Base-by-base conservation (phyloP, 2,797 vertebrate species). In the Odontamblyopus rebecca region DNA sequence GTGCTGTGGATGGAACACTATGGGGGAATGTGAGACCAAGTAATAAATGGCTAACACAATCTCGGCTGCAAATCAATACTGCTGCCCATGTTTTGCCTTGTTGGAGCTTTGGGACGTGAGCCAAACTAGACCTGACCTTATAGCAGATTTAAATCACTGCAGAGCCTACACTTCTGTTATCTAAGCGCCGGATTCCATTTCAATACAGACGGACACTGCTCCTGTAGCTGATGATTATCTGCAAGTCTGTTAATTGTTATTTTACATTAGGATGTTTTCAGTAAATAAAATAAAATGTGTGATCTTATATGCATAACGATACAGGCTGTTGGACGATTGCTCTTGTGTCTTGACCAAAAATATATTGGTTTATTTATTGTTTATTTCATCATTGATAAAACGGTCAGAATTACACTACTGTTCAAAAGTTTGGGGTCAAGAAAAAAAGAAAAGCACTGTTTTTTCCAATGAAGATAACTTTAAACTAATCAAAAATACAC, bases 21-120 rank as follows among this genome's bases (percentile, higher is more conserved):
- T 30, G 26, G 16, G 26, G 65, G 48, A 50, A 27, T 67, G 27
- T 67, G 65, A 54, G 50, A 32, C 30, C 27, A 19, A 23, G 26
- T 50, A 48, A 65, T 65, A 65, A 53, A 67, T 53, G 51, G 29
- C 29, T 48, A 65, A 53, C 65, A 67, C 48, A 67, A 11, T 54
- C 8, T 54, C 27, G 32, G 50, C 65, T 19, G 65, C 54, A 54
- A 35, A 54, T 69, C 44, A 57, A 57, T 63, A 23, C 3, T 2
- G 23, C 64, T 61, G 64, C 15, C 13, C 32, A 35, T 70, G 56
- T 67, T 59, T 38, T 53, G 16, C 67, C 54, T 35, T 54, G 65
- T 67, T 54, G 54, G 50, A n/a, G 27, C 65, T n/a, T 8, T 67
- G 65, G 65, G 65, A 66, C 26, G 4, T 29, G 13, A 50, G 62